phyloP scores from a whole-genome alignment of 2,888 invertebrate genomes.

The Eristalis intricaria region DNA sequence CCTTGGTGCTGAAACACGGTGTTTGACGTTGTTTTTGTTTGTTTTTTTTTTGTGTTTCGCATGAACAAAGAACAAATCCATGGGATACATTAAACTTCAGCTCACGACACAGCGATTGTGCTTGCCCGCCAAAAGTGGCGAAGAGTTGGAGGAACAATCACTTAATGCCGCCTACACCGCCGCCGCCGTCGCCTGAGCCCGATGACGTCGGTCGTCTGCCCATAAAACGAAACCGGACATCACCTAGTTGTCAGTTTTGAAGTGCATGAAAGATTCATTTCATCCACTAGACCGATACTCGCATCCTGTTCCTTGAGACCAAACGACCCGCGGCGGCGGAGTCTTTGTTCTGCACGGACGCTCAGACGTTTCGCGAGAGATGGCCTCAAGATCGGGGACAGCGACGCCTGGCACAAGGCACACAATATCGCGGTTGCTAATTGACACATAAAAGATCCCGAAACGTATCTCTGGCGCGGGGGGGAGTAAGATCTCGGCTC shows the following conservation, averaged over 20 bases:
- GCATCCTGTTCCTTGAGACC: constrained; percentile 49
- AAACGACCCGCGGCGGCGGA: not conserved
- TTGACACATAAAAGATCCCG: constrained; percentile 35
- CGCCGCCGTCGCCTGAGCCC: not conserved
- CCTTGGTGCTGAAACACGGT: constrained; percentile 17
- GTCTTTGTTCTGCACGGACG: not conserved
- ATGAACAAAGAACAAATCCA: constrained; percentile 44
- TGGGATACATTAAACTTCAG: constrained; percentile 37
- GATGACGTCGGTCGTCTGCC: constrained; percentile 5
- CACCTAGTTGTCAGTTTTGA: constrained; percentile 33
- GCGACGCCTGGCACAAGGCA: not conserved
- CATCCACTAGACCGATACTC: constrained; percentile 16
- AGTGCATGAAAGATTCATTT: not conserved
- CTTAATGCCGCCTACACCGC: constrained; percentile 16
- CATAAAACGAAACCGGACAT: constrained; percentile 38
- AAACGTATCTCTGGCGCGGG: not conserved
- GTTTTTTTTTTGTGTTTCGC: not conserved
- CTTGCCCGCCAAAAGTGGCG: constrained; percentile 23
- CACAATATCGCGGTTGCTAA: constrained; percentile 41
- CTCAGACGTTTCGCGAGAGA: not conserved
- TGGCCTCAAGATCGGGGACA: not conserved
- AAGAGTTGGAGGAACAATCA: constrained; percentile 17
- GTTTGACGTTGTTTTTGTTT: constrained; percentile 1
- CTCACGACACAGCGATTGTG: constrained; percentile 47
- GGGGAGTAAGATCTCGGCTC: constrained; percentile 35